phyloP scores from a whole-genome alignment of 1,140 invertebrate species.

The Hetaerina americana region DNA sequence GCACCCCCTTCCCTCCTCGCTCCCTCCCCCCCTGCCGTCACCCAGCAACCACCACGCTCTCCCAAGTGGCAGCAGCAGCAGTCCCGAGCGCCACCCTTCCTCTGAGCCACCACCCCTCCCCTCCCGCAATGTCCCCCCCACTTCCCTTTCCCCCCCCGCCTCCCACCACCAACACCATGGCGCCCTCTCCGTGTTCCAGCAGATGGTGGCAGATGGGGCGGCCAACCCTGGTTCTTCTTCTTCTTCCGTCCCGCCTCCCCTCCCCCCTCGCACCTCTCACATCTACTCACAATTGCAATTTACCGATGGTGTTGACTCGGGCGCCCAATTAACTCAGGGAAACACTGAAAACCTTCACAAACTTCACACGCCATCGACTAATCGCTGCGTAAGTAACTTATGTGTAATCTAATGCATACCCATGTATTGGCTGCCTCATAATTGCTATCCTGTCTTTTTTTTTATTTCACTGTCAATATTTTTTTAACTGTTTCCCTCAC shows the following conservation, averaged over 20 bases:
- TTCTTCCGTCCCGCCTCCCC: conserved; percentile 3
- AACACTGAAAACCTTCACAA: conserved; percentile 18
- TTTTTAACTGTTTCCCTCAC: too few species aligned
- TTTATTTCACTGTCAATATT: conserved; percentile 8
- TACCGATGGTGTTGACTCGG: conserved; percentile 1
- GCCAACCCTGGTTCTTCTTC: not conserved
- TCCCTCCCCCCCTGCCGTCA: conserved; percentile 13
- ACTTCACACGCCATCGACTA: conserved; percentile 10
- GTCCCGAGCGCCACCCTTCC: too few species aligned
- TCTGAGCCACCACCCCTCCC: conserved; percentile 47
- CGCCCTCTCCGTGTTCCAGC: too few species aligned
- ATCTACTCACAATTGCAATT: not conserved
- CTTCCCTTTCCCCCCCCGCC: conserved; percentile 19
- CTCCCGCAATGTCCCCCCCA: conserved; percentile 38
- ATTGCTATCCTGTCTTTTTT: conserved; percentile 12
- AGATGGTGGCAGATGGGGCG: too few species aligned
- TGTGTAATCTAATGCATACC: not conserved
- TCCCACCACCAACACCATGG: too few species aligned
- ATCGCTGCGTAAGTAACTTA: conserved; percentile 5
- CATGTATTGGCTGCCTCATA: not conserved
- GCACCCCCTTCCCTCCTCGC: conserved; percentile 13
- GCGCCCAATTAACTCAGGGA: conserved; percentile 13
- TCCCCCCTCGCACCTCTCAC: conserved; percentile 9
- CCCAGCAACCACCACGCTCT: conserved; percentile 23
- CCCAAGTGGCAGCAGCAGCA: conserved; percentile 25